Evolutionary conservation across 2,888 invertebrate genomes (phyloP).

Genomic region (Mimachlamys varia): DNA sequence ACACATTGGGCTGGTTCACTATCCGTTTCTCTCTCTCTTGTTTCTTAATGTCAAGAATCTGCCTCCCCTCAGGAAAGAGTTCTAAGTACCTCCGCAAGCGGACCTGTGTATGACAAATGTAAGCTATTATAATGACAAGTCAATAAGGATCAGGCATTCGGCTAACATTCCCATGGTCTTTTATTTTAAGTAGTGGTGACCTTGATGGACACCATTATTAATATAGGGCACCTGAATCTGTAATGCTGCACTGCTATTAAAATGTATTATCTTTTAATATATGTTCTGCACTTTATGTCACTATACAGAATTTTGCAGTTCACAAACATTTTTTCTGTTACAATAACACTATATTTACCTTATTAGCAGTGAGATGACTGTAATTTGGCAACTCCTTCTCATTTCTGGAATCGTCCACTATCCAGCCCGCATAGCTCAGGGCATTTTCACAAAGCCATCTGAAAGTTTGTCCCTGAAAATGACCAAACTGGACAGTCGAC

Average conservation of each 20-base stretch:
- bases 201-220: no score
- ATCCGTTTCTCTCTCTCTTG: neutral
- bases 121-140: neutral
- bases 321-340: neutral
- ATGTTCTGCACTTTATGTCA: no score
- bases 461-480: slow-evolving; percentile 37
- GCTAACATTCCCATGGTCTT: no score
- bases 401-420: neutral
- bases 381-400: neutral
- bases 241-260: no score
- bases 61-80: neutral
- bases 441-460: slow-evolving; percentile 38
- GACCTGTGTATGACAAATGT: neutral
- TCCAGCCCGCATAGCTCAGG: neutral
- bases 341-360: neutral
- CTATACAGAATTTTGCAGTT: no score
- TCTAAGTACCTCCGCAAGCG: no score
- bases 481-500: neutral
- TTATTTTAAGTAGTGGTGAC: no score
- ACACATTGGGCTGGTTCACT: no score
- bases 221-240: no score
- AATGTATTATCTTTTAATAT: no score
- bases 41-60: neutral
- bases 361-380: neutral
- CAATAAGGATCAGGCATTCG: no score